Base-by-base conservation (phyloP, 2,888 invertebrate genomes). In the Galeruca laticollis region DNA sequence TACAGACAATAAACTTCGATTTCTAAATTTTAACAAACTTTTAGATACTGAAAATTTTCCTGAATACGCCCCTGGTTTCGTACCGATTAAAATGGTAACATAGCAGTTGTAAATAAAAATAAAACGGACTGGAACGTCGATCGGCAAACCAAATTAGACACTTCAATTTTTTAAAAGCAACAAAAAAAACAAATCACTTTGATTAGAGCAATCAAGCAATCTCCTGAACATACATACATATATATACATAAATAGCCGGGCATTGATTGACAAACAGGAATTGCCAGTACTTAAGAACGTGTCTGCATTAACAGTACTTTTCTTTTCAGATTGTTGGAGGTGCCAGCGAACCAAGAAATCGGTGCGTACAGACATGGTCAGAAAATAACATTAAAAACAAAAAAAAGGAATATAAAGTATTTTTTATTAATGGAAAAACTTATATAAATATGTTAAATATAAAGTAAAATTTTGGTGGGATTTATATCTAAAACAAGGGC, bases 251-350 rank as follows among this genome's bases (percentile, higher is more conserved):
- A 64, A 64, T 43, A 54, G 63, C 56, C 37, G 40, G 33, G 54
- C 47, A 64, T 40, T 64, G 64, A 64, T 64, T 64, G 64, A 64
- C 56, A 64, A 64, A 64, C 64, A 64, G 64, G 64, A 64, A 64
- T 64, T 33, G 56, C 56, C 49, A 37, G 64, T 64, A 64, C 64
- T 64, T 64, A 64, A 64, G 56, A 40, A 62, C 51, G 54, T 33
- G 64, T 21, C 64, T 64, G 56, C 64, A 56, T 56, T 64, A 64
- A 64, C 64, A 56, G 56, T 56, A 64, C 47, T 64, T 64, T 64
- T 56, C 56, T 31, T 56, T 64, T 56, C 33, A 18, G 56, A 56
- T 56, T 64, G 47, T 43, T 26, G 26, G 18, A 63, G 54, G 63
- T 54, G 56, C 43, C 64, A 31, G 43, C 54, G 35, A 57, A 56